Evolutionary conservation across 2,888 invertebrate genomes (phyloP).

Genomic region (Zygaena filipendulae): DNA sequence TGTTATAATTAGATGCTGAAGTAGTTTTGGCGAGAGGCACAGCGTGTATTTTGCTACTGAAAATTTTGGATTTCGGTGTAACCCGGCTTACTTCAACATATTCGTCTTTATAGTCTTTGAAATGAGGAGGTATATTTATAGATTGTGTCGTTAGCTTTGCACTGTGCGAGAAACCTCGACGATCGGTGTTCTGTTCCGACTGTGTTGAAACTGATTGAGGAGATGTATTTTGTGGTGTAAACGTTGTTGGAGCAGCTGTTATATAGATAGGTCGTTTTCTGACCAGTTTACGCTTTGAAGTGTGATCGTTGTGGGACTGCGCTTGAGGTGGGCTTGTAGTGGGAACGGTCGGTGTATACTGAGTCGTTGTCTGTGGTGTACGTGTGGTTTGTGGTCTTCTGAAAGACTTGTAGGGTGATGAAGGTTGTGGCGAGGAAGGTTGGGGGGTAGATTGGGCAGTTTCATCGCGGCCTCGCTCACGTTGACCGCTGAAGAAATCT

Average conservation of each 20-base stretch:
- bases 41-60: too few species aligned
- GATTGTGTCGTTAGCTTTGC: conserved; percentile 23
- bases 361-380: conserved; percentile 33
- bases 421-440: conserved; percentile 19
- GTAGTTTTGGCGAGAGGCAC: not conserved
- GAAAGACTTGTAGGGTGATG: conserved; percentile 30
- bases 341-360: conserved; percentile 25
- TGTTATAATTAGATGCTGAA: conserved; percentile 16
- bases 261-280: conserved; percentile 48
- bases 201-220: conserved; percentile 29
- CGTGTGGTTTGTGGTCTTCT: conserved; percentile 54
- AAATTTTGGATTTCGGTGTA: conserved; percentile 38
- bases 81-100: conserved; percentile 58
- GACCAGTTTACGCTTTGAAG: conserved; percentile 44
- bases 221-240: conserved; percentile 26
- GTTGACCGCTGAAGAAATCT: conserved; percentile 75
- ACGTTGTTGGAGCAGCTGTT: conserved; percentile 32
- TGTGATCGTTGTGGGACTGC: conserved; percentile 24
- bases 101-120: conserved; percentile 47
- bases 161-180: conserved; percentile 26
- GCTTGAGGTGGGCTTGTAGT: conserved; percentile 25
- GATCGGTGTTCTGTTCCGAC: conserved; percentile 29
- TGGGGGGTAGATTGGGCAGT: conserved; percentile 18
- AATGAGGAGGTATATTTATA: conserved; percentile 42
- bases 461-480: conserved; percentile 57